Percentiles rank a stretch among this genome's conserved stretches.
These are phyloP conservation scores for Vireo altiloquus DNA, from an alignment of 2,113 vertebrate genomes.

Conservation along the genomic window DNA sequence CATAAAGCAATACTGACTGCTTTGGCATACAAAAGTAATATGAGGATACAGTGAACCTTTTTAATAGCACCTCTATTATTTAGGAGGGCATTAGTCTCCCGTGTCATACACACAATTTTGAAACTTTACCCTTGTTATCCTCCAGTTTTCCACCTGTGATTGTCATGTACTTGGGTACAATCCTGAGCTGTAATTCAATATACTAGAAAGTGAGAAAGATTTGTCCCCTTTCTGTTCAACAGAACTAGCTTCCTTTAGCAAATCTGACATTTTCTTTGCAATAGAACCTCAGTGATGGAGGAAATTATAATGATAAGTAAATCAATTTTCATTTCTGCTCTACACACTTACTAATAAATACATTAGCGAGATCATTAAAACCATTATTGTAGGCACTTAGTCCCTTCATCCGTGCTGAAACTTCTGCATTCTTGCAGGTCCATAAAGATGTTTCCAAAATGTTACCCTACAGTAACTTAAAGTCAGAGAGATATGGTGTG, in stretches of 20 bases:
- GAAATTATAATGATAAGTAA: not conserved
- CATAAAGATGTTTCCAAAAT: not conserved
- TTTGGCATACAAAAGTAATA: not conserved
- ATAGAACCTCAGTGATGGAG: not conserved
- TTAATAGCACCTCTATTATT: not conserved
- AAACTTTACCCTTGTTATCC: not conserved
- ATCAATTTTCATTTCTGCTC: not conserved
- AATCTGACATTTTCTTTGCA: not conserved
- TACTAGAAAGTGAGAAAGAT: not conserved
- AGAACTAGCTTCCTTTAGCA: not conserved
- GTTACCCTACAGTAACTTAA: not conserved
- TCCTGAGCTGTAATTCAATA: not conserved
- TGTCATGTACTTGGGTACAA: not conserved
- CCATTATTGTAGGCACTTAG: not conserved
- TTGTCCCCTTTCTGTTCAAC: not conserved
- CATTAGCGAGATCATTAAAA: not conserved
- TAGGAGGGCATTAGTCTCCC: not conserved
- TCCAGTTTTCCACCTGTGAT: not conserved
- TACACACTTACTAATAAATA: not conserved
- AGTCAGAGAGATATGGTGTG: not conserved
- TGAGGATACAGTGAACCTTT: not conserved
- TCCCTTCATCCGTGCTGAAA: not conserved
- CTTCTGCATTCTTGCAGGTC: not conserved
- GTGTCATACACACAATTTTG: not conserved
- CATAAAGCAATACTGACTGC: not conserved